phyloP scores from a whole-genome alignment of 2,888 invertebrate genomes.

The Amblyjoppa fuscipennis region DNA sequence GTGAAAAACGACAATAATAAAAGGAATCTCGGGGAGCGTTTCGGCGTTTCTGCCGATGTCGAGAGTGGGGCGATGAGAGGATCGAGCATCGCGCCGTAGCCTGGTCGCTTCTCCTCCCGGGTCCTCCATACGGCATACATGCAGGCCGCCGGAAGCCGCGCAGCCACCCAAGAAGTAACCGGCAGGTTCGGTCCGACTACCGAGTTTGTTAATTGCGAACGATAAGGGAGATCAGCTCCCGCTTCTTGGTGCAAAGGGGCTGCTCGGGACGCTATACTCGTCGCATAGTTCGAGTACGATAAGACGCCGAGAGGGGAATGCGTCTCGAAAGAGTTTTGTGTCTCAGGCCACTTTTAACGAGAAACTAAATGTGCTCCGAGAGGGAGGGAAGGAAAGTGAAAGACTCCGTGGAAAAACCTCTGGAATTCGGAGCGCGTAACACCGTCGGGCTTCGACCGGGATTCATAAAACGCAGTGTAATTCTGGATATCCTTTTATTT shows the following conservation, averaged over 20 bases:
- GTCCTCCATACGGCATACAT: conserved; percentile 17
- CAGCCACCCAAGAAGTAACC: conserved; percentile 80
- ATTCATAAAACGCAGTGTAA: conserved; percentile 18
- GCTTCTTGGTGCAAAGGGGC: conserved; percentile 49
- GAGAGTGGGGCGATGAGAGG: conserved; percentile 10
- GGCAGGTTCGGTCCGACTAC: conserved; percentile 64
- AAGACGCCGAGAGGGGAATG: conserved; percentile 66
- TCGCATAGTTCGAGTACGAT: conserved; percentile 56
- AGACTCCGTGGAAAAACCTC: conserved; percentile 38
- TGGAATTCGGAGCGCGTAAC: conserved; percentile 36
- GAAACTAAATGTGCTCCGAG: conserved; percentile 28
- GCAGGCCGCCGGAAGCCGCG: conserved; percentile 58
- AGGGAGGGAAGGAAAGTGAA: neutral
- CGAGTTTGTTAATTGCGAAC: conserved; percentile 81
- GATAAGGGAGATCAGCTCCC: conserved; percentile 72
- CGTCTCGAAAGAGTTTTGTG: conserved; percentile 62
- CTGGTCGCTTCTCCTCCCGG: conserved; percentile 14
- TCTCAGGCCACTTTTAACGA: conserved; percentile 27
- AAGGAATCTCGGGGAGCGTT: conserved; percentile 8
- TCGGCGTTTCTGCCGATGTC: conserved; percentile 65
- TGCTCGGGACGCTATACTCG: conserved; percentile 51
- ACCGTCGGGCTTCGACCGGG: conserved; percentile 31
- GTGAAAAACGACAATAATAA: conserved; percentile 44
- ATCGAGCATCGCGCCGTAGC: conserved; percentile 64
- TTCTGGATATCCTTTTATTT: neutral